Conservation (phyloP, 2,113 vertebrate genomes). For the Brienomyrus brachyistius region DNA sequence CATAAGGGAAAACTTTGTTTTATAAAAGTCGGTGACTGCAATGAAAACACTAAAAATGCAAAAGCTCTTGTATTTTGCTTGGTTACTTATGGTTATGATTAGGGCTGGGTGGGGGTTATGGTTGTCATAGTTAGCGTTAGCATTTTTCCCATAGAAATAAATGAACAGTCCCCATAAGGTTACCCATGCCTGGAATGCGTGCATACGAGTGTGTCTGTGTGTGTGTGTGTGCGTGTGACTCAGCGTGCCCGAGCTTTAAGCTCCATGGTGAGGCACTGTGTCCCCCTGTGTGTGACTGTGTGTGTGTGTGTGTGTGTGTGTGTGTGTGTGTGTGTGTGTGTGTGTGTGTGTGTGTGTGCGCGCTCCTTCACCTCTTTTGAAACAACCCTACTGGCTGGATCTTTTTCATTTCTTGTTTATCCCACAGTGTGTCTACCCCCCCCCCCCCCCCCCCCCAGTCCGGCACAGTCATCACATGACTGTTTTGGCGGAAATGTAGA, state of each 20-base stretch:
- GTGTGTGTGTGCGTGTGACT: neutral
- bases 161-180: too few species aligned
- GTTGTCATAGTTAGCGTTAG: too few species aligned
- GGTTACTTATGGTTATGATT: too few species aligned
- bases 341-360: neutral
- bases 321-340: neutral
- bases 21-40: too few species aligned
- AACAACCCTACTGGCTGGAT: neutral
- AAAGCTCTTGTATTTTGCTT: too few species aligned
- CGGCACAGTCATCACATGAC: neutral
- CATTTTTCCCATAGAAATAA: too few species aligned
- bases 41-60: too few species aligned
- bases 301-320: neutral
- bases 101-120: too few species aligned
- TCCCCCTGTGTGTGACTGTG: neutral
- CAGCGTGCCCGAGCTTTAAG: neutral
- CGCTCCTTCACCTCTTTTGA: neutral
- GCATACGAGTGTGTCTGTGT: neutral
- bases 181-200: too few species aligned
- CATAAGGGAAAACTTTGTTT: too few species aligned
- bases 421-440: neutral
- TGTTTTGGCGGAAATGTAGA: conserved; percentile 6
- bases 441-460: neutral
- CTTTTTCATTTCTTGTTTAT: neutral
- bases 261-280: neutral